phyloP scores from a whole-genome alignment of 2,797 vertebrate genomes.

The Nasua narica region DNA sequence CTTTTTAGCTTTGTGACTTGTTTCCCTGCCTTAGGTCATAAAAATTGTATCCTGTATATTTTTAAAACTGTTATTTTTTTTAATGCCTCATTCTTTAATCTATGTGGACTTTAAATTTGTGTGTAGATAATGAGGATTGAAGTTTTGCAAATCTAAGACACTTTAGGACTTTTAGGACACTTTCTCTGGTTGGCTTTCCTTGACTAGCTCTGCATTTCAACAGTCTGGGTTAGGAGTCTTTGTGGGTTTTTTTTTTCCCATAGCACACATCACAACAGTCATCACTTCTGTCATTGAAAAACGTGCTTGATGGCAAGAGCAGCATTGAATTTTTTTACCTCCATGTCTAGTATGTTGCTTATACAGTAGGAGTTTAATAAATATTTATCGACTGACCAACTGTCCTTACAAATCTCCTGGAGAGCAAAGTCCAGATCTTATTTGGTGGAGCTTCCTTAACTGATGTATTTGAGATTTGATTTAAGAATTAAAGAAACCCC shows the following conservation, averaged over 20 bases:
- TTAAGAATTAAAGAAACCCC: background rate
- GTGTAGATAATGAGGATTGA: background rate
- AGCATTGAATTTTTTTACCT: background rate
- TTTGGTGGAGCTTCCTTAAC: background rate
- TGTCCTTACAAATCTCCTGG: background rate
- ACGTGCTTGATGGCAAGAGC: background rate
- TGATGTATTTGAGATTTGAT: background rate
- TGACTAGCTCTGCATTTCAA: background rate
- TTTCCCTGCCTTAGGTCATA: background rate
- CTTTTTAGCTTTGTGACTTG: slow-evolving; percentile 11
- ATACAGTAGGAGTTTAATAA: background rate
- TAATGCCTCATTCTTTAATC: background rate
- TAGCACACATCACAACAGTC: background rate
- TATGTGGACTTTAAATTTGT: background rate
- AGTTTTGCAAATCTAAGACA: background rate
- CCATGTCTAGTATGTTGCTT: background rate
- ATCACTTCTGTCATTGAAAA: background rate
- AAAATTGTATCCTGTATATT: background rate
- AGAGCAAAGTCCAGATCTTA: background rate
- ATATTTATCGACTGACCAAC: background rate
- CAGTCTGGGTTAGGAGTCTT: background rate
- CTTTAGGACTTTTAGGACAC: background rate
- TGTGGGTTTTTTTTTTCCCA: background rate
- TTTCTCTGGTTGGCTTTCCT: background rate
- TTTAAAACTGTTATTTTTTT: background rate